A percentile compares a stretch with the other conserved stretches of the same genome.
These are phyloP conservation scores for Drosophila pseudotalamancana DNA, from an alignment of 2,888 invertebrate species.

Conservation along the genomic window DNA sequence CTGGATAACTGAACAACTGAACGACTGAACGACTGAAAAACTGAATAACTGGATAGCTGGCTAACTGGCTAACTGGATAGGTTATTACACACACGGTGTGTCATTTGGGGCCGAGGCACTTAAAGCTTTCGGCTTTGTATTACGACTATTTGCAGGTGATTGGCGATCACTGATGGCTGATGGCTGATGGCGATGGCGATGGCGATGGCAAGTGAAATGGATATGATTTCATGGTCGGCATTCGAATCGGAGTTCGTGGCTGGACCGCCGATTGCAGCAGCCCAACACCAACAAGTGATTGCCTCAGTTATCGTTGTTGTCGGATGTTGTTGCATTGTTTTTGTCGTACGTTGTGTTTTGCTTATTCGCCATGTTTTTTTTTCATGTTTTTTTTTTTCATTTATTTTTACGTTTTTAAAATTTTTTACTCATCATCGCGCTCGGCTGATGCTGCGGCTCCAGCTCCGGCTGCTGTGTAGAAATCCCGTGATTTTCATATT, in stretches of 20 bases:
- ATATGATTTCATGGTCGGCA: constrained; percentile 71
- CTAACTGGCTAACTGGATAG: constrained; percentile 49
- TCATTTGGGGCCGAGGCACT: constrained; percentile 10
- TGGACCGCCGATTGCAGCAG: constrained; percentile 28
- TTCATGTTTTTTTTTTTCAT: constrained; percentile 13
- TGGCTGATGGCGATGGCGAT: constrained; percentile 40
- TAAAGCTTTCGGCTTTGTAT: constrained; percentile 24
- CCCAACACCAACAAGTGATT: constrained; percentile 35
- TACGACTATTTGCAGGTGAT: constrained; percentile 38
- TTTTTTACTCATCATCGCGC: constrained; percentile 58
- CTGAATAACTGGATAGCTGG: constrained; percentile 59
- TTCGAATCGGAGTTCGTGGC: constrained; percentile 25
- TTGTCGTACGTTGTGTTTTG: constrained; percentile 25
- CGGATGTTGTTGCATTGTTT: constrained; percentile 37
- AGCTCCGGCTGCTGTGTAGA: constrained; percentile 51
- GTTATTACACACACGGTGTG: constrained; percentile 9
- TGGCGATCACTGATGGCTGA: constrained; percentile 45
- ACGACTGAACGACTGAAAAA: too few relatives aligned
- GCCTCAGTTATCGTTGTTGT: constrained; percentile 26
- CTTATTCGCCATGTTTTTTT: constrained; percentile 20
- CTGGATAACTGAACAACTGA: constrained; percentile 59
- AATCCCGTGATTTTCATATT: constrained; percentile 74
- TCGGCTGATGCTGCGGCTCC: constrained; percentile 15
- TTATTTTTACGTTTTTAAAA: too few relatives aligned
- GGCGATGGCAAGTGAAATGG: constrained; percentile 74